Base-by-base conservation (phyloP, 2,113 vertebrate genomes). In the Ahaetulla prasina region DNA sequence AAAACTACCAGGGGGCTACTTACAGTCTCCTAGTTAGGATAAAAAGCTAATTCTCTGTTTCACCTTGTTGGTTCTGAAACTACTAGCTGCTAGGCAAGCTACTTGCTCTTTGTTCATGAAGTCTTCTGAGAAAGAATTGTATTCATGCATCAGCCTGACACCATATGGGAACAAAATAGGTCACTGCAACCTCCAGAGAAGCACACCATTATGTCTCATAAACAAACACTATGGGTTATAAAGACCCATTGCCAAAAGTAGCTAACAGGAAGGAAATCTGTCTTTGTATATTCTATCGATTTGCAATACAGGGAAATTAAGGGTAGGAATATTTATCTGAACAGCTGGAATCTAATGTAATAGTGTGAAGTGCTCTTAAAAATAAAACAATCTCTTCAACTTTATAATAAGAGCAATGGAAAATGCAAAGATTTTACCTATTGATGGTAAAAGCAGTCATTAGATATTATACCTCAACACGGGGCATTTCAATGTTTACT, bases 131-230 rank as follows among this genome's bases (percentile, higher is more conserved):
- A 94, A 94, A 94, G 94, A 92, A 95, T 94, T 80, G 2, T 2
- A 35, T 91, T 39, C 93, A 96, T 95, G 96, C 96, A 95, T 95
- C 94, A 93, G 95, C 96, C 95, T 90, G 92, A 94, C 96, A 97
- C 96, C 96, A 95, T 93, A 92, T 96, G 94, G 91, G 97, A 96
- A 94, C 95, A 96, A 97, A 96, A 95, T 96, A 96, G 97, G 96
- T 97, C 97, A 96, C 91, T 50, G 92, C 94, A 95, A 96, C 96
- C 97, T 97, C 96, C 94, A 95, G 91, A 95, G 30, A 63, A 39
- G 88, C 89, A 88, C 94, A 96, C 55, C 94, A 89, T 95, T 94
- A 96, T 90, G 94, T 95, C 87, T 60, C 0, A 35, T 92, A n/a
- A 45, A 45, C 68, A 1, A 90, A 3, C 94, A 96, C 93, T 95